phyloP scores from a whole-genome alignment of 2,113 vertebrate genomes.

The Dasyprocta punctata region DNA sequence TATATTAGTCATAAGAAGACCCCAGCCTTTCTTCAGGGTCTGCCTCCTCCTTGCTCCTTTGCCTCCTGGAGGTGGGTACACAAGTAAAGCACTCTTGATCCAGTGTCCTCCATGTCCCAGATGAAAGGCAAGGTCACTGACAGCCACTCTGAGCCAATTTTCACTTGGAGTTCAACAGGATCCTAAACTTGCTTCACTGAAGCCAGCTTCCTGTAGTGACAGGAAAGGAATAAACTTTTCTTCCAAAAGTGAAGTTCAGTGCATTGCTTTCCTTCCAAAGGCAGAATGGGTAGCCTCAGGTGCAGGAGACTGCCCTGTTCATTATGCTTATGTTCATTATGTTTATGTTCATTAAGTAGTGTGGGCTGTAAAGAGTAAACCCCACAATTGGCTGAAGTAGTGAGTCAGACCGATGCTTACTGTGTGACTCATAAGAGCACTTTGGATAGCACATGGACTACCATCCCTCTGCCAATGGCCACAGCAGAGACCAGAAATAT shows the following conservation, averaged over 20 bases:
- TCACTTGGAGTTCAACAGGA: background rate
- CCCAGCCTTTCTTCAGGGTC: background rate
- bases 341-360: too few species aligned
- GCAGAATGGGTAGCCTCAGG: background rate
- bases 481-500: too few species aligned
- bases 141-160: background rate
- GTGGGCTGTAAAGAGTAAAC: background rate
- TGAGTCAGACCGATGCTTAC: background rate
- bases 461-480: too few species aligned
- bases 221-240: background rate
- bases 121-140: background rate
- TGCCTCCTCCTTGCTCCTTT: background rate
- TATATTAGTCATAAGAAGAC: background rate
- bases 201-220: too few species aligned
- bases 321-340: too few species aligned
- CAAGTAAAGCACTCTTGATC: background rate
- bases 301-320: too few species aligned
- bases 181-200: background rate
- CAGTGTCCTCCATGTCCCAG: background rate
- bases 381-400: background rate
- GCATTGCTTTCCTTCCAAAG: background rate
- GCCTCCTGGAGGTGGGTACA: background rate
- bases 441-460: background rate
- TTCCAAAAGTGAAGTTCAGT: background rate
- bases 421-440: background rate